Conservation (phyloP, 1,140 invertebrate species). For the Lineus longissimus region DNA sequence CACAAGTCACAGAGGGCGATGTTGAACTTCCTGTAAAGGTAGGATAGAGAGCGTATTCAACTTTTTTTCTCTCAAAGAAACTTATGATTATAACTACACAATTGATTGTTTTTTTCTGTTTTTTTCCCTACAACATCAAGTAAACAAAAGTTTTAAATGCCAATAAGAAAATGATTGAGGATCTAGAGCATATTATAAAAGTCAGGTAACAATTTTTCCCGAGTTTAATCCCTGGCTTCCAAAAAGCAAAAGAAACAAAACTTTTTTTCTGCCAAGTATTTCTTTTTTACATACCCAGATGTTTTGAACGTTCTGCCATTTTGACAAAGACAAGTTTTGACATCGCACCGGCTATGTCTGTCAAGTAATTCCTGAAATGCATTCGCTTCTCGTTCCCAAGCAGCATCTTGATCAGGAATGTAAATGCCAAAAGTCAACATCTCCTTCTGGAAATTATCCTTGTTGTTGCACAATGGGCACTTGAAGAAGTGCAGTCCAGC, state of each 20-base stretch:
- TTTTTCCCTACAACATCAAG: too few relatives aligned
- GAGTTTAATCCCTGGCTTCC: not conserved
- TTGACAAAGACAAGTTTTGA: conserved; percentile 58
- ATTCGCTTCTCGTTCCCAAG: conserved; percentile 66
- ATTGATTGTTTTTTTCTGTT: too few relatives aligned
- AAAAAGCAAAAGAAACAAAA: not conserved
- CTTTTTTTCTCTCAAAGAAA: too few relatives aligned
- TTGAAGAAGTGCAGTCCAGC: conserved; percentile 67
- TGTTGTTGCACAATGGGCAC: conserved; percentile 67
- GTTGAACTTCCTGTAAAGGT: conserved; percentile 57
- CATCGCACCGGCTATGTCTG: conserved; percentile 61
- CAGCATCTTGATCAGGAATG: conserved; percentile 66
- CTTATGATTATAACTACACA: too few relatives aligned
- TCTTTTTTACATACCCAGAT: conserved; percentile 34
- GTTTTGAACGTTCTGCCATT: conserved; percentile 58
- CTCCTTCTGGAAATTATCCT: conserved; percentile 58
- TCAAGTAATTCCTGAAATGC: conserved; percentile 63
- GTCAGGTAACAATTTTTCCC: too few relatives aligned
- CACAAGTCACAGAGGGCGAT: conserved; percentile 59
- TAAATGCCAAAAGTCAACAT: conserved; percentile 65
- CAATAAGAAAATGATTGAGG: too few relatives aligned
- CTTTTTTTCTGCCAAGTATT: too few relatives aligned
- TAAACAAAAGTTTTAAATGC: too few relatives aligned
- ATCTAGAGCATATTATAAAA: too few relatives aligned
- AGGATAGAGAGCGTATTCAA: too few relatives aligned